Percentiles rank a stretch among this genome's conserved stretches.
phyloP scores from a whole-genome alignment of 2,797 vertebrate species.

The Takifugu ocellatus region DNA sequence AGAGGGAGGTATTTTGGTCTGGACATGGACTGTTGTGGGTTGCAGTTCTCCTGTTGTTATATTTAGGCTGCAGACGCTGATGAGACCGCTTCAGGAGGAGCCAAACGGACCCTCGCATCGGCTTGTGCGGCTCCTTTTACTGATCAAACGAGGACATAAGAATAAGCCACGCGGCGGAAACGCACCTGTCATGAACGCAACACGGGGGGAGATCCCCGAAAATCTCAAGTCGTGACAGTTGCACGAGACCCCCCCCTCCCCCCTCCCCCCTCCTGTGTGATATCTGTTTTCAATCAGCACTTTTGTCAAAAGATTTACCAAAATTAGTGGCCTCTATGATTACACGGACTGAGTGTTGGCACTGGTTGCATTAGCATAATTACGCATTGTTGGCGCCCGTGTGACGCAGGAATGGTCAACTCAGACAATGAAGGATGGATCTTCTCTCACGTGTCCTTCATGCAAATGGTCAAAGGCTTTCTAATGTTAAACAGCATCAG shows the following conservation, averaged over 20 bases:
- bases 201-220: slow-evolving; percentile 9
- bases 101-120: neutral
- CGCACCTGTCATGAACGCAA: slow-evolving; percentile 19
- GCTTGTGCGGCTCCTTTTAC: no score
- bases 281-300: neutral
- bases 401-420: slow-evolving; percentile 34
- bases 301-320: slow-evolving; percentile 18
- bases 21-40: slow-evolving; percentile 24
- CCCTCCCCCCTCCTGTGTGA: no score
- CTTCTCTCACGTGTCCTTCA: slow-evolving; percentile 32
- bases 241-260: no score
- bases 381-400: slow-evolving; percentile 31
- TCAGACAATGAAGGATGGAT: slow-evolving; percentile 24
- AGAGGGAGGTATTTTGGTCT: slow-evolving; percentile 26
- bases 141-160: no score
- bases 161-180: slow-evolving; percentile 4
- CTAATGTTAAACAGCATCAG: no score
- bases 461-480: slow-evolving; percentile 11
- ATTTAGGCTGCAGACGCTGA: slow-evolving; percentile 16
- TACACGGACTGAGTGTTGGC: slow-evolving; percentile 36
- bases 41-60: slow-evolving; percentile 25
- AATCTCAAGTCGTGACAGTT: slow-evolving; percentile 13
- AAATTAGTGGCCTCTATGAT: slow-evolving; percentile 38
- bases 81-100: neutral
- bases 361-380: slow-evolving; percentile 45